phyloP scores from a whole-genome alignment of 2,113 vertebrate species.

The Psammodynastes pulverulentus region DNA sequence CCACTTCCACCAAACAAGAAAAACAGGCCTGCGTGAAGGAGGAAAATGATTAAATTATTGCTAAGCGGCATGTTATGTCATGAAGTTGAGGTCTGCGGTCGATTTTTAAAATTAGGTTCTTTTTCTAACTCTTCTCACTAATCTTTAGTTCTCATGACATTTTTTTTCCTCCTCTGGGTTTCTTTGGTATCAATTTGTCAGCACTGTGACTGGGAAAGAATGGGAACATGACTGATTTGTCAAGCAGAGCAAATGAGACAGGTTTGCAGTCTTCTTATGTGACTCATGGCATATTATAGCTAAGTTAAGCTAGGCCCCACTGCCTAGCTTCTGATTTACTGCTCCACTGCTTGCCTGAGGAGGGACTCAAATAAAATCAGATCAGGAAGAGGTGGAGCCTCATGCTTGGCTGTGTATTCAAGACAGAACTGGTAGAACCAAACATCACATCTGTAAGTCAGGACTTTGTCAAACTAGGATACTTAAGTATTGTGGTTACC shows the following conservation, averaged over 20 bases:
- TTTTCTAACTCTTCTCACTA: slow-evolving; percentile 30
- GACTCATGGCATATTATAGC: background rate
- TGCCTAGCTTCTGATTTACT: background rate
- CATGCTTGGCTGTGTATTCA: background rate
- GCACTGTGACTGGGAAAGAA: background rate
- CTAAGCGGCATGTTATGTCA: slow-evolving; percentile 64
- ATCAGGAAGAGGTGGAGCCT: background rate
- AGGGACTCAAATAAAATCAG: background rate
- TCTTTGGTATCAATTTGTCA: background rate
- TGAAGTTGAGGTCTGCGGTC: slow-evolving; percentile 51
- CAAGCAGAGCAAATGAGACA: slow-evolving; percentile 1
- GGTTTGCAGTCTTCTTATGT: background rate
- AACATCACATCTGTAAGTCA: background rate
- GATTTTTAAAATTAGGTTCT: slow-evolving; percentile 59
- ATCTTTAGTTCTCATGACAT: slow-evolving; percentile 40
- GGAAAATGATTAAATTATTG: slow-evolving; percentile 56
- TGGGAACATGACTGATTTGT: background rate
- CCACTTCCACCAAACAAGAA: background rate
- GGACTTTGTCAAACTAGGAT: background rate
- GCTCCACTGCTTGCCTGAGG: no score
- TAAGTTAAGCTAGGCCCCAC: background rate
- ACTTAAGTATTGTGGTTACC: background rate
- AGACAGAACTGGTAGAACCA: background rate
- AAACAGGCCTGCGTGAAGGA: slow-evolving; percentile 39
- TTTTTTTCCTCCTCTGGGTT: background rate